These are phyloP conservation scores for Chloromyia formosa DNA, from an alignment of 2,888 invertebrate genomes.

Conservation along the genomic window DNA sequence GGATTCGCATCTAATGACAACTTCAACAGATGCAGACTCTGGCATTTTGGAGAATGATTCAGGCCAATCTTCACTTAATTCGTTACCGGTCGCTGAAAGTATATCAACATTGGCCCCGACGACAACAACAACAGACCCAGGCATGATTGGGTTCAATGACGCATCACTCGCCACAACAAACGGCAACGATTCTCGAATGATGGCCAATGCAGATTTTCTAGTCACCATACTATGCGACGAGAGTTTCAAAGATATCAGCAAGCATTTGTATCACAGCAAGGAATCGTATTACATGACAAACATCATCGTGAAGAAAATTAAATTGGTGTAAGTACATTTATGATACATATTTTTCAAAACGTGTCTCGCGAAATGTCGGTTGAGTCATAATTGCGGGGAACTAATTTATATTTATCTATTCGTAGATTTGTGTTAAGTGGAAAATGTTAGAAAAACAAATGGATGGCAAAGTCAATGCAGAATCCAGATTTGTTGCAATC, in stretches of 20 bases:
- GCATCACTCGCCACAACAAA: neutral
- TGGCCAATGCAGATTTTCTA: slow-evolving; percentile 29
- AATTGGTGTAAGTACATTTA: slow-evolving; percentile 31
- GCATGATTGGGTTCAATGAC: slow-evolving; percentile 12
- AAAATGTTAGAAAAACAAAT: too few relatives aligned
- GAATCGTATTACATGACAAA: slow-evolving; percentile 40
- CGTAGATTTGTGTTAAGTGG: too few relatives aligned
- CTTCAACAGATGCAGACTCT: slow-evolving; percentile 30
- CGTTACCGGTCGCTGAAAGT: slow-evolving; percentile 31
- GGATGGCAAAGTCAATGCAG: too few relatives aligned
- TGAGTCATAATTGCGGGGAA: too few relatives aligned
- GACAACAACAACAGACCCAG: neutral
- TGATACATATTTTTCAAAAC: too few relatives aligned
- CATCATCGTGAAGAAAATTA: slow-evolving; percentile 31
- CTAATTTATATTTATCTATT: too few relatives aligned
- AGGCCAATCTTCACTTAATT: slow-evolving; percentile 39
- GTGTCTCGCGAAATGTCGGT: too few relatives aligned
- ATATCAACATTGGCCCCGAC: neutral
- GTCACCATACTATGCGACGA: slow-evolving; percentile 36
- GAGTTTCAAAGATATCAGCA: slow-evolving; percentile 22
- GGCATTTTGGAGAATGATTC: slow-evolving; percentile 42
- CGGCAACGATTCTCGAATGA: neutral
- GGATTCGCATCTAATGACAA: slow-evolving; percentile 14
- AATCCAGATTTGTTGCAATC: too few relatives aligned
- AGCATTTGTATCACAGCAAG: slow-evolving; percentile 34